Conservation (phyloP, 37 sponge, comb jelly and placozoan genomes). For the Petrosia ficiformis region DNA sequence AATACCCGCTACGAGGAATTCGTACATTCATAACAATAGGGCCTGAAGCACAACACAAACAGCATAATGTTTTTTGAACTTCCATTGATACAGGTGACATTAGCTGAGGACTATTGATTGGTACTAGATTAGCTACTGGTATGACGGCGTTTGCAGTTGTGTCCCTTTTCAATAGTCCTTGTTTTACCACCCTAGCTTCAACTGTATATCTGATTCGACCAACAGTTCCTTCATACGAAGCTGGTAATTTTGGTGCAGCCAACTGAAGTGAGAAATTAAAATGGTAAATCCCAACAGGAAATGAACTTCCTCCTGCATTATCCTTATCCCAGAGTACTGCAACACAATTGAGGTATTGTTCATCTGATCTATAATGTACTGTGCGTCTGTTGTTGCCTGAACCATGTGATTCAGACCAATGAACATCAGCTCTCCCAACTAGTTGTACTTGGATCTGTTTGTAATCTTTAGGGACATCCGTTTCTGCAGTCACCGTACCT, state of each 20-base stretch:
- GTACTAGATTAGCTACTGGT: constrained; percentile 40
- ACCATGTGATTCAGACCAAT: constrained; percentile 60
- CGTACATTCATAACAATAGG: constrained; percentile 41
- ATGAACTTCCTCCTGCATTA: constrained; percentile 2
- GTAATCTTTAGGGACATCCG: constrained; percentile 23
- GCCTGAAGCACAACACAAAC: constrained; percentile 74
- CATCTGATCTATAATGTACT: constrained; percentile 27
- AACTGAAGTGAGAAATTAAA: constrained; percentile 30
- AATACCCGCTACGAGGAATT: constrained; percentile 51
- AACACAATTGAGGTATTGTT: constrained; percentile 13
- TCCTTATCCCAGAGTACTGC: constrained; percentile 29
- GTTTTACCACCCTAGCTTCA: constrained; percentile 36
- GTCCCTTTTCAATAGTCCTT: constrained; percentile 52
- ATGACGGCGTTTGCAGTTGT: constrained; percentile 17
- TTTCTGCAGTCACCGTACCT: constrained; percentile 20
- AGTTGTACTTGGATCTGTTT: constrained; percentile 39
- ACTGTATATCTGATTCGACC: constrained; percentile 58
- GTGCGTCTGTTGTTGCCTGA: constrained; percentile 38
- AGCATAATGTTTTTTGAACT: constrained; percentile 53
- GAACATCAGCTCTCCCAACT: constrained; percentile 45
- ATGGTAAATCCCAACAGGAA: constrained; percentile 33
- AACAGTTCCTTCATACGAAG: constrained; percentile 14
- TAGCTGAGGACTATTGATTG: constrained; percentile 40
- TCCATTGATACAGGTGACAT: constrained; percentile 12
- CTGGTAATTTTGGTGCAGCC: neutral